Base-by-base conservation (phyloP, 2,888 invertebrate species). In the Octodonta nipae region DNA sequence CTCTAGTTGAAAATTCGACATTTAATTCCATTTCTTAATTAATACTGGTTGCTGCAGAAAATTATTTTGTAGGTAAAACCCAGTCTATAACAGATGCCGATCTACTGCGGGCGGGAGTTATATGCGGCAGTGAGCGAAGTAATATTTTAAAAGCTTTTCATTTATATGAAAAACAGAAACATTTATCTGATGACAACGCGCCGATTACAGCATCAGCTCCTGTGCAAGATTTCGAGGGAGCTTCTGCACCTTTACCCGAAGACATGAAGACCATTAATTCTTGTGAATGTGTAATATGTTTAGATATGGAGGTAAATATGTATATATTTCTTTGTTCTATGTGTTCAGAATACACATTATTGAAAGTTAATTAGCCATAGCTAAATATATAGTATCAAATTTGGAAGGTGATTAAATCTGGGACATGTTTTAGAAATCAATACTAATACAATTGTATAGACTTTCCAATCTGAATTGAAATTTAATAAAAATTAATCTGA, bases 281-380 rank as follows among this genome's bases (percentile, higher is more conserved):
- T 30, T 52, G 73, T 5, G 87, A 88, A 63, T 88, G 88, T 66
- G 81, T 85, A 20, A 70, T 88, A 46, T 88, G 87, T 57, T 73
- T 88, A 73, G 85, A 86, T 60, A 62, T 65, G 44, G 59, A 65
- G 62, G 79, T 78, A 64, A 68, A 66, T 31, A 14, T 28, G 3
- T n/a, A 13, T 10, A n/a, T n/a, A n/a, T 20, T 10, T n/a, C n/a
- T 22, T 4, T n/a, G 6, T 6, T 7, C n/a, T n/a, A 20, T 20
- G n/a, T 7, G 7, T 20, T 20, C 20, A 20, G 20, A 20, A 20
- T 6, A 6, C n/a, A 20, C 20, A n/a, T n/a, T n/a, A n/a, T n/a
- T n/a, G n/a, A n/a, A n/a, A n/a, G n/a, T n/a, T n/a, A n/a, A n/a
- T n/a, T n/a, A n/a, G n/a, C n/a, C n/a, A n/a, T n/a, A n/a, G n/a